Base-by-base conservation (phyloP, 2,888 invertebrate genomes). In the Tribolium freemani region DNA sequence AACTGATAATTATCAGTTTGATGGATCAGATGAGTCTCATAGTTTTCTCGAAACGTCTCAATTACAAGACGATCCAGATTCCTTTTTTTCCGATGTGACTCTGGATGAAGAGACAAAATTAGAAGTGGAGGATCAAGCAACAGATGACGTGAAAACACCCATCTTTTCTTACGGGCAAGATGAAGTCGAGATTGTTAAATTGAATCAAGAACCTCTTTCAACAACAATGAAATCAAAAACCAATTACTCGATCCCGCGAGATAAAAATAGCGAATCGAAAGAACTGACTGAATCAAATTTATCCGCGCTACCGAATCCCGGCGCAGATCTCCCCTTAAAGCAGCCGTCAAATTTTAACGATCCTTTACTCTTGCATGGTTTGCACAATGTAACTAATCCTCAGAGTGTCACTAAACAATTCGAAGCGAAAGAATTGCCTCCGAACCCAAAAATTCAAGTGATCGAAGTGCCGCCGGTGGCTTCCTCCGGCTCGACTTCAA, bases 161-260 rank as follows among this genome's bases (percentile, higher is more conserved):
- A 77, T 85, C 38, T 84, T 84, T 76, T 80, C 84, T 10, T 86
- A 87, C 76, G 86, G 54, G n/a, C 84, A 84, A 44, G 87, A 87
- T 45, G 87, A 87, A 44, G 80, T 88, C 3, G 87, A 89, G 76
- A 88, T 89, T 16, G 83, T 89, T 3, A 86, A 87, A 71, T 77
- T 89, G 31, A 82, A 84, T 44, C 79, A 83, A 3, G 82, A 86
- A 67, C 73, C 72, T 13, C 72, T 78, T 31, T 77, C 79, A 11
- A 81, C 81, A 9, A 82, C 79, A 21, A 80, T 80, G 69, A 84
- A 83, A 77, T 76, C 81, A 0, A 84, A 83, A 76, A 73, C 79
- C 26, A 72, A 72, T 57, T 77, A 80, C 31, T 82, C 83, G 10
- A 78, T 69, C 63, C 10, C 66, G 10, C 21, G 21, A 8, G 71